Base-by-base conservation (phyloP, 2,888 invertebrate species). In the Ditula angustiorana region DNA sequence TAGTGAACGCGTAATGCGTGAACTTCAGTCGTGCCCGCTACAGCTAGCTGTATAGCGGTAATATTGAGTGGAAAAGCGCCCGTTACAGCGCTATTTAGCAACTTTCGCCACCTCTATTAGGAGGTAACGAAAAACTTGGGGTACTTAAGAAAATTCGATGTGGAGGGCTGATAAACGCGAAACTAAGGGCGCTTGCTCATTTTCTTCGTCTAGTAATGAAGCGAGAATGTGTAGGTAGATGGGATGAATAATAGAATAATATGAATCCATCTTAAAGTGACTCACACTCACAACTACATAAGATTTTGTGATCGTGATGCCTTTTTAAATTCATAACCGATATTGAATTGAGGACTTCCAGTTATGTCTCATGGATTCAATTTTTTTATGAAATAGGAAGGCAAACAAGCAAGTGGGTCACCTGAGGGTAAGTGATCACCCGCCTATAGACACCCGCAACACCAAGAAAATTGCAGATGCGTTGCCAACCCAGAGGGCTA, bases 11-110 rank as follows among this genome's bases (percentile, higher is more conserved):
- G 52, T 71, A 69, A 76, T 68, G 71, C 61, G 61, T 35, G 69
- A 78, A 77, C 68, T 77, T 78, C 19, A 52, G 41, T 47, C 74
- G 67, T 53, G 21, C 53, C 35, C 52, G 24, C 58, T 46, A 46
- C 41, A 10, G 19, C 8, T 5, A 37, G 35, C 41, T 41, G 41
- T 19, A 41, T 41, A 41, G 10, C 2, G n/a, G 41, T 19, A 19
- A 10, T 35, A 35, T 16, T 50, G 24, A 64, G 64, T 59, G 58
- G 46, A n/a, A 50, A 57, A 57, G 46, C n/a, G 41, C 19, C 10
- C 35, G 13, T 58, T 50, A 57, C 16, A n/a, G 4, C 26, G 44
- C 37, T 53, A 44, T 64, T 64, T 59, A 59, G 59, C 64, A 64
- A 59, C 46, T 64, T 59, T n/a, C 3, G 21, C 28, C 26, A 41